phyloP scores from a whole-genome alignment of 2,113 vertebrate species.

The Pogona vitticeps region DNA sequence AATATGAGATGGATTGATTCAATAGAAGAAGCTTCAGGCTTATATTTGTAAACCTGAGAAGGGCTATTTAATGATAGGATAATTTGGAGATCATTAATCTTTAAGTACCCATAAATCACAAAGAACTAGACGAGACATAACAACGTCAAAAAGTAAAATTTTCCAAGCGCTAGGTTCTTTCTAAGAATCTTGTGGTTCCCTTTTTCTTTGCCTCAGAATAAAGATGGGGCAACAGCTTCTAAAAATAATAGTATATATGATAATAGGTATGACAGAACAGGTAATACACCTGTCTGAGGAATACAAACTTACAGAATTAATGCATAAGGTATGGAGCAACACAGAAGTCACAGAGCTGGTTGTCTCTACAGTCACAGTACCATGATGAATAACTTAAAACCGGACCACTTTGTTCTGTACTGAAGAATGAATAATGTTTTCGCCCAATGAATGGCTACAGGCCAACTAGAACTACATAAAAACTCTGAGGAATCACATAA shows the following conservation, averaged over 20 bases:
- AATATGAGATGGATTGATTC: too few species aligned
- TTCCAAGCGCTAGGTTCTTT: not conserved
- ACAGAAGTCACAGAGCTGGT: not conserved
- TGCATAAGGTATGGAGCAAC: not conserved
- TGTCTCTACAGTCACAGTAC: not conserved
- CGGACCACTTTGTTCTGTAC: not conserved
- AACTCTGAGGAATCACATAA: not conserved
- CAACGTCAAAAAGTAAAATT: too few species aligned
- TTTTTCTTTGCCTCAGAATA: not conserved
- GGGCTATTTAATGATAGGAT: too few species aligned
- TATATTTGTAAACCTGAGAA: too few species aligned
- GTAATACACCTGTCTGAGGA: too few species aligned
- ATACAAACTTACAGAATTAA: not conserved
- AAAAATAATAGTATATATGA: not conserved
- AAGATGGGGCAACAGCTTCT: not conserved
- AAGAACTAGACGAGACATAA: too few species aligned
- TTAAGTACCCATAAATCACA: too few species aligned
- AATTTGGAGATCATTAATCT: too few species aligned
- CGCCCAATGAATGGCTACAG: not conserved
- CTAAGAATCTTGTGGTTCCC: not conserved
- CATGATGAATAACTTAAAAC: not conserved
- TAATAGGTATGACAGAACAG: not conserved
- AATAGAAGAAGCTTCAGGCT: too few species aligned
- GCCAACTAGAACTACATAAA: not conserved
- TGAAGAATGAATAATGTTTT: not conserved